Base-by-base conservation (phyloP, 2,113 vertebrate genomes). In the Orthonyx spaldingii region DNA sequence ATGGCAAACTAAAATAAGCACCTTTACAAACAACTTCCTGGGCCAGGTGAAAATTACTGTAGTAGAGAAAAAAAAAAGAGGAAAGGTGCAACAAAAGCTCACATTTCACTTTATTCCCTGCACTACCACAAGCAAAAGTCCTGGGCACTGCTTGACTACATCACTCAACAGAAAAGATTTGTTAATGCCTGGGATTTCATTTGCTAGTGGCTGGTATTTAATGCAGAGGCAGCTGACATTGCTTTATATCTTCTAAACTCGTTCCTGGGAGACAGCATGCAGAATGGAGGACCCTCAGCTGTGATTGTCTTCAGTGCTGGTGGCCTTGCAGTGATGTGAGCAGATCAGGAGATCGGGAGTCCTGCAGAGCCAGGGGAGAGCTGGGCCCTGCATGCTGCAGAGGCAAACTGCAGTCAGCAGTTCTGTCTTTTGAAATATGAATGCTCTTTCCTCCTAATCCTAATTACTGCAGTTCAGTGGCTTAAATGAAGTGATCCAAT, bases 401-500 rank as follows among this genome's bases (percentile, higher is more conserved):
- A 55, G 42, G 17, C 42, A 44, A 88, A 92, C 59, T 8, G n/a
- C 41, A 86, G 56, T 37, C 75, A 89, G 75, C 81, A 86, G 30
- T 14, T 80, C 50, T 60, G 17, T 9, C 53, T n/a, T 37, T 50
- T 60, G 61, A 89, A 97, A 95, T 68, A 83, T 50, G 46, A 81
- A 42, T 33, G 64, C 15, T 79, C 83, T 59, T 85, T 83, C 24
- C 71, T 41, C 5, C 6, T 6, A 22, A 56, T n/a, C 52, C 49
- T 87, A 84, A 85, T 94, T 65, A 87, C 21, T 68, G 74, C 56
- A 86, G 35, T 61, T 89, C 87, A 87, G 39, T 72, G 16, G 20
- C 44, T 70, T 56, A 81, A 96, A 96, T 47, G 60, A 87, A 96
- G 65, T 52, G 83, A 94, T 79, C 65, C 44, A 70, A 80, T 44